Evolutionary conservation across 2,888 invertebrate genomes (phyloP).

Genomic region (Agelastica alni): DNA sequence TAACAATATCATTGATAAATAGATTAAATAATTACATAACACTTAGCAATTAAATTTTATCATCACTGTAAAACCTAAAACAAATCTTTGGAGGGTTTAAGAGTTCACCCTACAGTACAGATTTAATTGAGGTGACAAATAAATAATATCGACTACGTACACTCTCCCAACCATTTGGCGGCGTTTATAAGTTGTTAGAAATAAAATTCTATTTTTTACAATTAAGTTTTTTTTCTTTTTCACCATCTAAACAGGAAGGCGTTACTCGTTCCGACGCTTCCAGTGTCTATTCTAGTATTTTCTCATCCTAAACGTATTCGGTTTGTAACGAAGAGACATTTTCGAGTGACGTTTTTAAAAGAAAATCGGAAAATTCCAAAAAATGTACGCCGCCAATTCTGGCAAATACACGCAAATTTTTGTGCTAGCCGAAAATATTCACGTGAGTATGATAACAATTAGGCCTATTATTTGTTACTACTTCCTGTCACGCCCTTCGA

Average conservation of each 20-base stretch:
- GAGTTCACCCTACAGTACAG: too few species aligned
- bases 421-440: slow-evolving; percentile 45
- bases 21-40: too few species aligned
- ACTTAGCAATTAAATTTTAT: too few species aligned
- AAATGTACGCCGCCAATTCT: slow-evolving; percentile 29
- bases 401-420: slow-evolving; percentile 33
- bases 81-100: too few species aligned
- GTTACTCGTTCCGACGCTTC: slow-evolving; percentile 39
- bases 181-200: slow-evolving; percentile 33
- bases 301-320: slow-evolving; percentile 13
- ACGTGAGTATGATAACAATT: too few species aligned
- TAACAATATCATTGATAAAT: too few species aligned
- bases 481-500: too few species aligned
- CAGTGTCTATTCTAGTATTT: slow-evolving; percentile 36
- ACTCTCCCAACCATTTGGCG: too few species aligned
- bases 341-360: slow-evolving; percentile 2
- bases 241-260: slow-evolving; percentile 41
- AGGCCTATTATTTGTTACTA: too few species aligned
- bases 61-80: too few species aligned
- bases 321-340: slow-evolving; percentile 8
- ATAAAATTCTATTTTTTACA: slow-evolving; percentile 21
- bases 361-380: slow-evolving; percentile 12
- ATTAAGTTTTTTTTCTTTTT: slow-evolving; percentile 35
- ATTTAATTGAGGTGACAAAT: too few species aligned
- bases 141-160: too few species aligned